Conservation (phyloP, 2,888 invertebrate species). For the Incurvaria masculella region DNA sequence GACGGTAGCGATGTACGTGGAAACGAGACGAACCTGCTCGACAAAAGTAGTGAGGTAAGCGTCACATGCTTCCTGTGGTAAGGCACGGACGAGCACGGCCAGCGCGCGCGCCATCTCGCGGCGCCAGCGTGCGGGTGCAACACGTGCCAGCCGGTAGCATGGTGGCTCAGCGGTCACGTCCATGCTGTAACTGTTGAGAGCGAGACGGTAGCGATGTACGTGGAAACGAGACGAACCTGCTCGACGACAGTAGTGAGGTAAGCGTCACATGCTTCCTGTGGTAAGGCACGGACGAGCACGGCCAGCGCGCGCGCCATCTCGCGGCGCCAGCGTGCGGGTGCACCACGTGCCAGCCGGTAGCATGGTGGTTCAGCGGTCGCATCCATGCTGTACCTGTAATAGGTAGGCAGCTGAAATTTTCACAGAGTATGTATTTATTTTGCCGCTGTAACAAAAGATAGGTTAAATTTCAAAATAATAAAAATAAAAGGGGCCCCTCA, state of each 20-base stretch:
- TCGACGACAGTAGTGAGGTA: conserved; percentile 80
- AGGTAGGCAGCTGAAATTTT: too few species aligned
- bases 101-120: conserved; percentile 57
- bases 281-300: conserved; percentile 67
- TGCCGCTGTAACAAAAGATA: too few species aligned
- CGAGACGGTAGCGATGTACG: too few species aligned
- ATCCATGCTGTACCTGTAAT: conserved; percentile 70
- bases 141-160: conserved; percentile 66
- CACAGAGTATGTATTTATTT: too few species aligned
- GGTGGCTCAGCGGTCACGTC: conserved; percentile 70
- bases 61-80: conserved; percentile 73
- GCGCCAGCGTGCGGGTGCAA: conserved; percentile 59
- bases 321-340: conserved; percentile 58
- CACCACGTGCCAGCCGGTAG: conserved; percentile 62
- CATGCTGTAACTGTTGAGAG: conserved; percentile 67
- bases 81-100: conserved; percentile 64
- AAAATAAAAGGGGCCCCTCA: too few species aligned
- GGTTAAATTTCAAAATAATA: too few species aligned
- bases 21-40: conserved; percentile 59
- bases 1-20: too few species aligned
- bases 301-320: conserved; percentile 59
- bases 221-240: conserved; percentile 50
- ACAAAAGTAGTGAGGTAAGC: conserved; percentile 79
- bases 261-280: conserved; percentile 75
- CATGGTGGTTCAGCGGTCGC: conserved; percentile 69